A percentile compares a stretch with the other conserved stretches of the same genome.
Evolutionary conservation across 2,797 vertebrate genomes (phyloP).

Genomic region (Sebastes glaucus): DNA sequence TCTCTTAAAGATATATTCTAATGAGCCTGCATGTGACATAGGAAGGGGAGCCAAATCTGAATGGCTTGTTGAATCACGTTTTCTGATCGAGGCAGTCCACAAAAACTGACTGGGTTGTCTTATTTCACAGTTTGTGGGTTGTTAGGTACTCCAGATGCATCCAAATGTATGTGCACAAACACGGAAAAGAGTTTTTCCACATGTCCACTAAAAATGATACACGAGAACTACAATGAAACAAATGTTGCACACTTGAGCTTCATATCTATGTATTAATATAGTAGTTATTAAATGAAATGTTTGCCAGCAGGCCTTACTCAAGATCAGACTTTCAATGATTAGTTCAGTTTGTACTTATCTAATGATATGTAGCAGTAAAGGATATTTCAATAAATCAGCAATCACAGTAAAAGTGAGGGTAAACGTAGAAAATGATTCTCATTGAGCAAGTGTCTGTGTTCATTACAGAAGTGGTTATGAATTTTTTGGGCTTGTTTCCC

Average conservation of each 20-base stretch:
- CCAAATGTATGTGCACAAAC: too few species aligned
- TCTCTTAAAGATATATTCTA: too few species aligned
- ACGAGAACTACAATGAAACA: neutral
- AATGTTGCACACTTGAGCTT: neutral
- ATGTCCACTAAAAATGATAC: neutral
- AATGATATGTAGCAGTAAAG: neutral
- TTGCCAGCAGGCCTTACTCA: neutral
- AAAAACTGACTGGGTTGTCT: too few species aligned
- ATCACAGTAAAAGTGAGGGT: neutral
- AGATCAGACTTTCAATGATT: neutral
- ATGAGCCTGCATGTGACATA: too few species aligned
- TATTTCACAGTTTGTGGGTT: too few species aligned
- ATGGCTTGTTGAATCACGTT: too few species aligned
- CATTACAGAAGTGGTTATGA: neutral
- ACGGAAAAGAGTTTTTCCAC: too few species aligned
- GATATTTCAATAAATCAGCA: neutral
- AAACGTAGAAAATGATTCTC: neutral
- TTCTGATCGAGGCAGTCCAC: too few species aligned
- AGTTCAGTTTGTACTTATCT: neutral
- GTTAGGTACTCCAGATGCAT: fast-evolving
- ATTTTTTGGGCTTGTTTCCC: neutral
- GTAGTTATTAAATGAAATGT: neutral
- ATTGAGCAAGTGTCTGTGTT: neutral
- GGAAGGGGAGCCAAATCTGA: too few species aligned
- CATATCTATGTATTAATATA: neutral